phyloP scores from a whole-genome alignment of 2,797 vertebrate genomes.

The Zalophus californianus region DNA sequence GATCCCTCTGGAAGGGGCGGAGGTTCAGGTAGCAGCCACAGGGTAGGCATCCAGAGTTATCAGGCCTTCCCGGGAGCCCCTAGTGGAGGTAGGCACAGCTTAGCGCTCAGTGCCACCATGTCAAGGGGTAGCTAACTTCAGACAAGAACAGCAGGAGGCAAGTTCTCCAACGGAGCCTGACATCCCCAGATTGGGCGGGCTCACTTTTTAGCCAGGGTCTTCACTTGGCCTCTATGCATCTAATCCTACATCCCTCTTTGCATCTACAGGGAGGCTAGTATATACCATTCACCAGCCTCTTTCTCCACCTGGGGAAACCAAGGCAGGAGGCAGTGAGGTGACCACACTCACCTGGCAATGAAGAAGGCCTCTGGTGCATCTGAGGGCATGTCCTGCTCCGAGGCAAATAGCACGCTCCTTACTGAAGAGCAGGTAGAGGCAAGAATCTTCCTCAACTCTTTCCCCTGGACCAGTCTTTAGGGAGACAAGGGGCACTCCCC shows the following conservation, averaged over 20 bases:
- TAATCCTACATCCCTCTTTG: neutral
- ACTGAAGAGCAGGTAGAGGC: neutral
- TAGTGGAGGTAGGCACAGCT: neutral
- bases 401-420: neutral
- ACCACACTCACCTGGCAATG: neutral
- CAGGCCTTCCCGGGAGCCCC: neutral
- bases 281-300: neutral
- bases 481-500: neutral
- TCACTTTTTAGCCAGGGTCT: neutral
- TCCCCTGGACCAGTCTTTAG: neutral
- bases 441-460: neutral
- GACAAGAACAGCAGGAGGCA: neutral
- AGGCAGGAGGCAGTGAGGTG: neutral
- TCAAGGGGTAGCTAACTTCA: neutral
- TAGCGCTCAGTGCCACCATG: neutral
- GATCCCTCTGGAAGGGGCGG: neutral
- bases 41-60: neutral
- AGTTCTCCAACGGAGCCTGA: neutral
- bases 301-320: constrained; percentile 15
- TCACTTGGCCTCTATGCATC: neutral
- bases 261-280: neutral
- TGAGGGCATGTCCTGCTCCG: neutral
- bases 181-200: neutral
- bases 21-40: neutral
- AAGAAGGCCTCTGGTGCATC: neutral